phyloP scores from a whole-genome alignment of 1,140 invertebrate genomes.

The Brevipalpus yothersi region DNA sequence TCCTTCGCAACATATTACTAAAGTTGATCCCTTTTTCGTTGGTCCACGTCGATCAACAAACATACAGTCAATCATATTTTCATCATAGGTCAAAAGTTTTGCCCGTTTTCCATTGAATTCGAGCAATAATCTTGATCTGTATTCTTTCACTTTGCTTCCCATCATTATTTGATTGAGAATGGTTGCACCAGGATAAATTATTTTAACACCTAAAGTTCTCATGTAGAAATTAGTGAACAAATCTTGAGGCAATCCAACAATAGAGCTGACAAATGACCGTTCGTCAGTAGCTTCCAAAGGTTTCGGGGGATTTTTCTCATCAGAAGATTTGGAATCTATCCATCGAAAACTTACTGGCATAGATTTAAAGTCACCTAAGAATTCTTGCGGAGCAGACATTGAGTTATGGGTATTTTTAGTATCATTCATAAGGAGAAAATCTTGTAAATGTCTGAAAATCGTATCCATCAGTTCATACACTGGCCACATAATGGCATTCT shows the following conservation, averaged over 20 bases:
- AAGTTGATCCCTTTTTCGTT: slow-evolving; percentile 35
- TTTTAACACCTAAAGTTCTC: slow-evolving; percentile 56
- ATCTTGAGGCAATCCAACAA: slow-evolving; percentile 6
- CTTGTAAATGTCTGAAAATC: too few relatives aligned
- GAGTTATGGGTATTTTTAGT: too few relatives aligned
- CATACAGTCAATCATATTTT: slow-evolving; percentile 66
- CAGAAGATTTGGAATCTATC: slow-evolving; percentile 13
- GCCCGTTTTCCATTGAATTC: slow-evolving; percentile 34
- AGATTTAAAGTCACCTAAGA: slow-evolving; percentile 36
- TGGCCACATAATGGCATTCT: too few relatives aligned
- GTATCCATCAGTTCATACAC: too few relatives aligned
- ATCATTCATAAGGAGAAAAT: too few relatives aligned
- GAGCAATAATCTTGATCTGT: slow-evolving; percentile 13
- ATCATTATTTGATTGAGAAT: slow-evolving; percentile 38
- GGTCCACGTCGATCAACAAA: slow-evolving; percentile 48
- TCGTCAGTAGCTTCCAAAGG: slow-evolving; percentile 9
- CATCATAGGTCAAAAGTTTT: slow-evolving; percentile 54
- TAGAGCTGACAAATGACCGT: neutral
- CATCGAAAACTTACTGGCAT: slow-evolving; percentile 54
- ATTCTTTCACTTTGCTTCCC: slow-evolving; percentile 9
- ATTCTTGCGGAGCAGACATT: too few relatives aligned
- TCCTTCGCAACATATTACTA: slow-evolving; percentile 72
- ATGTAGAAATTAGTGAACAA: slow-evolving; percentile 38
- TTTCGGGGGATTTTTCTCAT: slow-evolving; percentile 15
- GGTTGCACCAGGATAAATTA: slow-evolving; percentile 76